These are phyloP conservation scores for Troilus luridus DNA, from an alignment of 2,888 invertebrate species.

Conservation along the genomic window DNA sequence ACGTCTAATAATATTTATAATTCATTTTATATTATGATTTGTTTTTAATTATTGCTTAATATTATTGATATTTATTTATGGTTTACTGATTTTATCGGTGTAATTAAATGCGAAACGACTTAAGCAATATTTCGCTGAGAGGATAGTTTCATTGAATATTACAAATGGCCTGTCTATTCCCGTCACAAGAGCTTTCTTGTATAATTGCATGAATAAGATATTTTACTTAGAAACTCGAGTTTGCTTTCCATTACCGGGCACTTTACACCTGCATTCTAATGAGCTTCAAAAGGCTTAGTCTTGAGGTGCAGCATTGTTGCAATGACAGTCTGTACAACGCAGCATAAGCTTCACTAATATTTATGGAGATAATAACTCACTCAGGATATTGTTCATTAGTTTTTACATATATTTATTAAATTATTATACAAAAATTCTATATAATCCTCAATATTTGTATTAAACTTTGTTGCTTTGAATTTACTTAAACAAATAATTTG, in stretches of 20 bases:
- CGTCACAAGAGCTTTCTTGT: constrained; percentile 27
- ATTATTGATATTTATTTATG: background rate
- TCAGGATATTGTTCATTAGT: no score
- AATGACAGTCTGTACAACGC: background rate
- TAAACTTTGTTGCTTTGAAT: no score
- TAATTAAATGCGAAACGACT: background rate
- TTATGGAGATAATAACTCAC: no score
- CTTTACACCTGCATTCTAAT: constrained; percentile 11
- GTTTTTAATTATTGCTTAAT: background rate
- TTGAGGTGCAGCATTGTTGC: background rate
- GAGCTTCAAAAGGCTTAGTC: background rate
- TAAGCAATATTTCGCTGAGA: background rate
- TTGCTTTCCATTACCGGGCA: background rate
- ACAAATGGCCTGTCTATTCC: background rate
- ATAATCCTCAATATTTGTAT: no score
- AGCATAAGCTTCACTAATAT: background rate
- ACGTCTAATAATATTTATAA: background rate
- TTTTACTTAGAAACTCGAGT: constrained; percentile 6
- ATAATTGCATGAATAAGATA: constrained; percentile 4
- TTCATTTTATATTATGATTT: background rate
- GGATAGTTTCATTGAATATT: background rate
- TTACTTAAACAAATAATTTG: no score
- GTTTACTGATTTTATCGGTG: background rate
- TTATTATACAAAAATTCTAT: no score
- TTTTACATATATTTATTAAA: no score